phyloP scores from a whole-genome alignment of 2,888 invertebrate species.

The Torymus auratus region DNA sequence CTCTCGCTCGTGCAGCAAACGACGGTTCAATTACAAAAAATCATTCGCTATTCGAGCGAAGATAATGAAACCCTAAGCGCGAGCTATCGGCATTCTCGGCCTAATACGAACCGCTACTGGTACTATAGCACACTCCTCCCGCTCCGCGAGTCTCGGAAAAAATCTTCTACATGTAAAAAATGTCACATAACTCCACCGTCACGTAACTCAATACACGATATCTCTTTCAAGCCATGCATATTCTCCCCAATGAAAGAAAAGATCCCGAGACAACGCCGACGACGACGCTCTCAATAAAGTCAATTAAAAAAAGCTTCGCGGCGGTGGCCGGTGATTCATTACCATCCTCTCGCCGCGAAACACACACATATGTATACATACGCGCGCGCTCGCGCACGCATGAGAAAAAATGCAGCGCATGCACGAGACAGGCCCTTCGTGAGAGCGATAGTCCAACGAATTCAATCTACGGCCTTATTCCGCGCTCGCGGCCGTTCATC shows the following conservation, averaged over 20 bases:
- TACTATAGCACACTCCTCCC: no score
- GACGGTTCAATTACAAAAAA: neutral
- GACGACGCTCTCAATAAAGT: conserved; percentile 19
- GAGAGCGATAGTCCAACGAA: neutral
- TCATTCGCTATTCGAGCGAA: neutral
- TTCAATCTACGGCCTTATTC: conserved; percentile 39
- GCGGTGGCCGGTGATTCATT: conserved; percentile 29
- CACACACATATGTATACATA: neutral
- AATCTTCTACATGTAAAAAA: no score
- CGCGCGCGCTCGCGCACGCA: neutral
- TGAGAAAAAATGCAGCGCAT: conserved; percentile 4
- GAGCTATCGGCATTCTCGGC: neutral
- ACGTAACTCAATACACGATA: neutral
- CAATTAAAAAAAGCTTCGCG: conserved; percentile 19
- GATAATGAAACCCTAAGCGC: neutral
- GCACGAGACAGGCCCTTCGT: neutral
- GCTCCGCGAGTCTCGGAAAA: neutral
- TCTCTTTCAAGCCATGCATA: conserved; percentile 9
- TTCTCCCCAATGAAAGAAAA: conserved; percentile 16
- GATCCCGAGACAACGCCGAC: neutral
- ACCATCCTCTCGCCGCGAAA: conserved; percentile 1
- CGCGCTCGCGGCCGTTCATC: neutral
- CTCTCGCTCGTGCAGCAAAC: neutral
- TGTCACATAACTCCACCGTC: no score
- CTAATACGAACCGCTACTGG: neutral